Base-by-base conservation (phyloP, 92 coral and sea anemone species). In the Muricea muricata region DNA sequence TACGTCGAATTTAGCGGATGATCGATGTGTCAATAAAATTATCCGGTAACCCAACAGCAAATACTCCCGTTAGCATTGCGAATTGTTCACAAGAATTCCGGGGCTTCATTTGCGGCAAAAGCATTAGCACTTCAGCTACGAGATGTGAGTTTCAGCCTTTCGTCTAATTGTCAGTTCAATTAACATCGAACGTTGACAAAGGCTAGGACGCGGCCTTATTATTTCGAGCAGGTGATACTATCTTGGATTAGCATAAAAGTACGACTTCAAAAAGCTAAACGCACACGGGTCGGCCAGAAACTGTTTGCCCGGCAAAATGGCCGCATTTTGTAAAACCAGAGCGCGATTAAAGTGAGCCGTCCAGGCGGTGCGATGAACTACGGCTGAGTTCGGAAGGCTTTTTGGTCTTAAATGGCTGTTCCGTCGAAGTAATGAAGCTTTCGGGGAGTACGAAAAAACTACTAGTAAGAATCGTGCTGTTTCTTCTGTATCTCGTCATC, bases 371-470 rank as follows among this genome's bases (percentile, higher is more conserved):
- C n/a, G 30, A 37, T 39, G 33, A 39, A 21, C 21, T 26, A 37
- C 29, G 48, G 76, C 17, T 40, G 48, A 37, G 33, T 25, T n/a
- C n/a, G 56, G n/a, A 42, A 35, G 25, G 37, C 23, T 48, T 50
- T 18, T 8, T 75, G 5, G n/a, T 15, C 58, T 31, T 54, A 20
- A 7, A n/a, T 75, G 65, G 80, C 65, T 52, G 18, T 17, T 6
- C 60, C 18, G 37, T 73, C 14, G 61, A 50, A 75, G 83, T 28
- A 7, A 94, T 97, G 99, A 95, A 94, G 70, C 72, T 94, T 50
- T 90, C 93, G 70, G 84, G 89, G 57, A 93, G 94, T 86, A 86
- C 99, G 31, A 97, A 93, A 88, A 97, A 93, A 88, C 85, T 97
- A 78, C 73, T 97, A 78, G 58, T 97, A 79, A 88, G 98, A 70